Conservation (phyloP, 1,140 invertebrate genomes). For the Lepidurus arcticus region DNA sequence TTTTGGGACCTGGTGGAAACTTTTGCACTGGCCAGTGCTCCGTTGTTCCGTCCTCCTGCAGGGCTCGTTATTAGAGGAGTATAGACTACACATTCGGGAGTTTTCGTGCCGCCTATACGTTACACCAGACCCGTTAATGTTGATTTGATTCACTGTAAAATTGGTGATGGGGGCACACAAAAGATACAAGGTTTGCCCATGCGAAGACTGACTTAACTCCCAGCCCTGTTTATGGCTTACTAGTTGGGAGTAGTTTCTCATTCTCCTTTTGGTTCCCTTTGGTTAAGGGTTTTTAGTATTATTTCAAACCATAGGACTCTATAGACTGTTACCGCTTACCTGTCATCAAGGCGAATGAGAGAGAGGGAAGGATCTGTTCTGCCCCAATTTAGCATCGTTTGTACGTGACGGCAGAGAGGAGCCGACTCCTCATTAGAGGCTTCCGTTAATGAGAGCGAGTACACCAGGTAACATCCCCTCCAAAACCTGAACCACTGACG, state of each 20-base stretch:
- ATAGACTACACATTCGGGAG: background rate
- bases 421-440: slow-evolving; percentile 13
- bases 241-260: too few relatives aligned
- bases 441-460: slow-evolving; percentile 8
- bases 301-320: too few relatives aligned
- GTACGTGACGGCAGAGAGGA: background rate
- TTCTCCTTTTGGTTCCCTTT: too few relatives aligned
- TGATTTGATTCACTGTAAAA: background rate
- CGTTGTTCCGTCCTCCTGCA: background rate
- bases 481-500: background rate
- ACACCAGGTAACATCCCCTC: background rate
- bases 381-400: background rate
- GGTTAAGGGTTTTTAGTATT: too few relatives aligned
- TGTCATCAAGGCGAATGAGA: too few relatives aligned
- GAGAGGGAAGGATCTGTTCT: background rate
- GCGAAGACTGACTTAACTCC: too few relatives aligned
- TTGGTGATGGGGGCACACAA: background rate
- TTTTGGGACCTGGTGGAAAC: background rate
- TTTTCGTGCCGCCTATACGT: too few relatives aligned
- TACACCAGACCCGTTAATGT: background rate
- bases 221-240: too few relatives aligned
- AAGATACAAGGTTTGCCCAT: background rate
- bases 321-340: too few relatives aligned
- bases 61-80: background rate
- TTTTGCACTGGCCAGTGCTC: background rate